Percentiles rank a stretch among this genome's conserved stretches.
Evolutionary conservation across 1,140 invertebrate species (phyloP).

Genomic region (Nasonia giraulti): DNA sequence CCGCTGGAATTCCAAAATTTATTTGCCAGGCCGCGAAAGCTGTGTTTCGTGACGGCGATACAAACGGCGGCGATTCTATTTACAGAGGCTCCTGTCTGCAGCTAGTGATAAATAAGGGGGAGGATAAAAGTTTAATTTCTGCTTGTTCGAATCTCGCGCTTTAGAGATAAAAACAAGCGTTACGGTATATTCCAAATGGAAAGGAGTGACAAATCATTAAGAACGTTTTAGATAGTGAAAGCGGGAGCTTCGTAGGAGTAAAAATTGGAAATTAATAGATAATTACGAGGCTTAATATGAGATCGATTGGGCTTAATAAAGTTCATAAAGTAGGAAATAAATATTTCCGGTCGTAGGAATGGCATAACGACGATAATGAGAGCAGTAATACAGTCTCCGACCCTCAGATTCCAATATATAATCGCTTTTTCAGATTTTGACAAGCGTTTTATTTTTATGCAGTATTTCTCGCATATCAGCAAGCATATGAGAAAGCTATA

Average conservation of each 20-base stretch:
- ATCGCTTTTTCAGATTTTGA: conserved; percentile 17
- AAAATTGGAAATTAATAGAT: neutral
- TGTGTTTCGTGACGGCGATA: neutral
- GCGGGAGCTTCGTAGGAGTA: neutral
- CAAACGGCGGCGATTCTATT: neutral
- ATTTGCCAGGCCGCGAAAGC: neutral
- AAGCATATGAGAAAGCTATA: too few species aligned
- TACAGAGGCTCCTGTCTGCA: neutral
- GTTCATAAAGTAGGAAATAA: conserved; percentile 8
- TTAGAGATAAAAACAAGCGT: too few species aligned
- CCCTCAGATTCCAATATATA: neutral
- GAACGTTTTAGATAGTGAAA: neutral
- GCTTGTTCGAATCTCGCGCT: too few species aligned
- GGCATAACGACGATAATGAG: neutral
- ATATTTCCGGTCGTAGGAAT: neutral
- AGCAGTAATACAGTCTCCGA: neutral
- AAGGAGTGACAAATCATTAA: neutral
- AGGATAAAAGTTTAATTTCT: neutral
- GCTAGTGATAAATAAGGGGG: neutral
- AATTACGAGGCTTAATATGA: neutral
- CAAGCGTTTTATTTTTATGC: neutral
- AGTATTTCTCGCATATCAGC: neutral
- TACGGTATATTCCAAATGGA: too few species aligned
- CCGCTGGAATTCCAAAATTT: conserved; percentile 12
- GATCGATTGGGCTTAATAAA: neutral